These are phyloP conservation scores for Lutraria rhynchaena DNA, from an alignment of 1,140 invertebrate genomes.

Conservation along the genomic window DNA sequence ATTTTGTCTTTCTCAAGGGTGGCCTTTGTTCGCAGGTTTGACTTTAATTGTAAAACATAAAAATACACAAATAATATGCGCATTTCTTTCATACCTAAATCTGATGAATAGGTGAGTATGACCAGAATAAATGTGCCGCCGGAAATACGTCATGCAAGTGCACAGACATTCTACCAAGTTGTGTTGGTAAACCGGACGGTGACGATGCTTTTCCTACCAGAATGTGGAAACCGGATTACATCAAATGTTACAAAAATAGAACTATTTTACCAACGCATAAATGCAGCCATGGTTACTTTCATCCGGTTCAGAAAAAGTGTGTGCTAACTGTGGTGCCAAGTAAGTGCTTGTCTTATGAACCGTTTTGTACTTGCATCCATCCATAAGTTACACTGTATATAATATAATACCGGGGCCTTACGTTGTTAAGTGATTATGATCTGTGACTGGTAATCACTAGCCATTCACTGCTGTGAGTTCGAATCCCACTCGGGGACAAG, in stretches of 20 bases:
- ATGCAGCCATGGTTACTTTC: constrained; percentile 56
- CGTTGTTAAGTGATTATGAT: too few relatives aligned
- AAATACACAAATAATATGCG: too few relatives aligned
- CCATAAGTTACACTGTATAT: too few relatives aligned
- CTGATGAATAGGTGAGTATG: constrained; percentile 65
- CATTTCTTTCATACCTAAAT: too few relatives aligned
- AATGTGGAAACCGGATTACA: constrained; percentile 63
- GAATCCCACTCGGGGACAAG: too few relatives aligned
- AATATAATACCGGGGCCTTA: too few relatives aligned
- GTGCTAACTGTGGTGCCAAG: constrained; percentile 20
- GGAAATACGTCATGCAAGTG: constrained; percentile 53
- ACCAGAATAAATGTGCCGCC: constrained; percentile 55
- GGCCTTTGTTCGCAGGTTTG: too few relatives aligned
- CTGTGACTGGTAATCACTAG: too few relatives aligned
- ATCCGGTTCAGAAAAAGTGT: constrained; percentile 55
- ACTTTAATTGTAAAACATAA: too few relatives aligned
- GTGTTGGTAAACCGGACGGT: constrained; percentile 57
- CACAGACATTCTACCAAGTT: constrained; percentile 54
- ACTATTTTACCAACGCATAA: constrained; percentile 52
- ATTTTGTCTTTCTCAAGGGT: too few relatives aligned
- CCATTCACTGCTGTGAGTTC: too few relatives aligned
- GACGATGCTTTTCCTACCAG: constrained; percentile 43
- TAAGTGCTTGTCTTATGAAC: not conserved
- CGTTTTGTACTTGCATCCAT: too few relatives aligned
- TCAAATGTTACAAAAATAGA: constrained; percentile 60